These are phyloP conservation scores for Neria commutata DNA, from an alignment of 2,888 invertebrate species.

Conservation along the genomic window DNA sequence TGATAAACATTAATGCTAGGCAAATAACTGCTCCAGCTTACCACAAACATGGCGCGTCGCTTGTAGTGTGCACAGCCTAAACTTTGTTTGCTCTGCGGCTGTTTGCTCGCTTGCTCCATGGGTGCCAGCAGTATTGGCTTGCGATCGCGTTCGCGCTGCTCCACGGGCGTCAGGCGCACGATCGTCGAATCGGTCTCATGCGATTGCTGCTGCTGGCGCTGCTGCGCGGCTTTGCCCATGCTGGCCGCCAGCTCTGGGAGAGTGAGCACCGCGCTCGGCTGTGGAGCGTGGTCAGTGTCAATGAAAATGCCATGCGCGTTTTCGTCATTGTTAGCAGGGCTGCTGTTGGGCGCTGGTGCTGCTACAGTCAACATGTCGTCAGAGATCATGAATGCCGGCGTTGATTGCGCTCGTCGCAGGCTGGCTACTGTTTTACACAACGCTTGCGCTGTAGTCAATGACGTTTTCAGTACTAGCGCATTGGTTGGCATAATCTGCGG, in stretches of 20 bases:
- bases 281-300: background rate
- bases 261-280: background rate
- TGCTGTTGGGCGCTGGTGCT: background rate
- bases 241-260: background rate
- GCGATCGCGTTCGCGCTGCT: slow-evolving; percentile 14
- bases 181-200: background rate
- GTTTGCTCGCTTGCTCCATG: slow-evolving; percentile 21
- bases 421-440: slow-evolving; percentile 32
- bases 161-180: slow-evolving; percentile 16
- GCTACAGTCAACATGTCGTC: background rate
- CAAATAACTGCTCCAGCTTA: slow-evolving; percentile 63
- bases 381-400: slow-evolving; percentile 23
- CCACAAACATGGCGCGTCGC: slow-evolving; percentile 84
- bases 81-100: slow-evolving; percentile 34
- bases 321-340: background rate
- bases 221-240: background rate
- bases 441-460: slow-evolving; percentile 25
- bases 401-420: slow-evolving; percentile 31
- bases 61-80: slow-evolving; percentile 83
- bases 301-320: background rate
- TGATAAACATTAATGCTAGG: background rate
- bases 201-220: background rate
- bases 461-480: slow-evolving; percentile 30
- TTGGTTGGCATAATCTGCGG: slow-evolving; percentile 29
- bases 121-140: slow-evolving; percentile 19